phyloP scores from a whole-genome alignment of 2,797 vertebrate genomes.

The Betta splendens region DNA sequence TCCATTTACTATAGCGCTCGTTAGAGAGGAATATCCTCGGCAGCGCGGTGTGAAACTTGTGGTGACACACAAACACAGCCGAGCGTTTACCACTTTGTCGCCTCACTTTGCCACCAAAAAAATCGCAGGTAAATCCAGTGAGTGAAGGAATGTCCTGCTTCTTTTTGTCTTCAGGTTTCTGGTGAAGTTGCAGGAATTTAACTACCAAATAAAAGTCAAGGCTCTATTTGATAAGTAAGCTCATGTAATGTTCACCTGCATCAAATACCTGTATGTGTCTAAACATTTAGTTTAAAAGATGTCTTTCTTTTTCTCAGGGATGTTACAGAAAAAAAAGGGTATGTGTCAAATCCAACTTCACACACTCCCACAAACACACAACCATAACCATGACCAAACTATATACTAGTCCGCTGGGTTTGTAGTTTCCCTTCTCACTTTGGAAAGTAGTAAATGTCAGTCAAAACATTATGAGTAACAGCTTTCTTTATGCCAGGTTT shows the following conservation, averaged over 20 bases:
- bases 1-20: too few relatives aligned
- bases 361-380: too few relatives aligned
- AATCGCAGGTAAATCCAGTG: too few relatives aligned
- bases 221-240: conserved; percentile 95
- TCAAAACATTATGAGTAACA: not conserved
- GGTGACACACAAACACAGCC: too few relatives aligned
- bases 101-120: too few relatives aligned
- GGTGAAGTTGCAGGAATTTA: conserved; percentile 93
- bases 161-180: conserved; percentile 81
- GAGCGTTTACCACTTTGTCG: too few relatives aligned
- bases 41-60: too few relatives aligned
- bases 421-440: too few relatives aligned
- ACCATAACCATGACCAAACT: too few relatives aligned
- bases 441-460: too few relatives aligned
- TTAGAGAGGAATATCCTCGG: too few relatives aligned
- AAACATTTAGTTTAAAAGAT: not conserved
- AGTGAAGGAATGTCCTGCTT: conserved; percentile 17
- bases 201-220: conserved; percentile 96
- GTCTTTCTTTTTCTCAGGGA: conserved; percentile 77
- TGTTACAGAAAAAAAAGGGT: conserved; percentile 92
- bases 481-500: conserved; percentile 69
- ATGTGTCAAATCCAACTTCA: conserved; percentile 41
- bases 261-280: not conserved
- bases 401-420: too few relatives aligned
- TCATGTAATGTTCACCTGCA: not conserved